Evolutionary conservation across 2,888 invertebrate species (phyloP).

Genomic region (Drosophila eohydei): DNA sequence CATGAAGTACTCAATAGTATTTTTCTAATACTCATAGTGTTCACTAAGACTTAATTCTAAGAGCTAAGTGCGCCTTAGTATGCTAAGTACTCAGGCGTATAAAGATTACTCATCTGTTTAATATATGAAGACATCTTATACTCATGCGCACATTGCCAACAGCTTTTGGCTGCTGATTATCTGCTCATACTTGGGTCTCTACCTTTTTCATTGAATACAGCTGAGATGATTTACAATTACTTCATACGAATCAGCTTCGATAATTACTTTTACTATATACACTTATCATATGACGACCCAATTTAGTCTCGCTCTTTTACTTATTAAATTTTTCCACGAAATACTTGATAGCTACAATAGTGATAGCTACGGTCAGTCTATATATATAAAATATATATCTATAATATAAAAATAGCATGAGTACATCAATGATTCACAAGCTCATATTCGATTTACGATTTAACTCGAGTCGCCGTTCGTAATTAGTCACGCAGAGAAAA

Average conservation of each 20-base stretch:
- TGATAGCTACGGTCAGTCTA: slow-evolving; percentile 15
- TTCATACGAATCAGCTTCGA: background rate
- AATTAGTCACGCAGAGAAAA: slow-evolving; percentile 50
- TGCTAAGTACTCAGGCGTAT: background rate
- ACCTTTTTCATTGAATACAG: too few relatives aligned
- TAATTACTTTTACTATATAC: background rate
- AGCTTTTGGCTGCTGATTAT: background rate
- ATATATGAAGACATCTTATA: background rate
- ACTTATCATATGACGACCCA: slow-evolving; percentile 4
- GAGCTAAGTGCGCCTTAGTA: background rate
- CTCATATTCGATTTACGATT: slow-evolving; percentile 25
- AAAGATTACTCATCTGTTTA: background rate
- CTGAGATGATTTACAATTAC: background rate
- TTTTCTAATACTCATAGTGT: background rate
- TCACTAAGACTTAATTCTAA: background rate
- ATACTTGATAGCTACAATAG: slow-evolving; percentile 21
- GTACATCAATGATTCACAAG: slow-evolving; percentile 35
- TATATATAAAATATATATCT: background rate
- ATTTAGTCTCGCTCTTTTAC: slow-evolving; percentile 1
- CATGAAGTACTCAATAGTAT: background rate
- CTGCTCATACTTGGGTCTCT: background rate
- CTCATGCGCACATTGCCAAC: background rate
- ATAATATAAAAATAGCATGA: slow-evolving; percentile 1
- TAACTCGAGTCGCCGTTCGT: slow-evolving; percentile 12
- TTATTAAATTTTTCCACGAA: slow-evolving; percentile 14